A percentile compares a stretch with the other conserved stretches of the same genome.
phyloP scores from a whole-genome alignment of 1,140 invertebrate genomes.

The Drosophila ercepeae region DNA sequence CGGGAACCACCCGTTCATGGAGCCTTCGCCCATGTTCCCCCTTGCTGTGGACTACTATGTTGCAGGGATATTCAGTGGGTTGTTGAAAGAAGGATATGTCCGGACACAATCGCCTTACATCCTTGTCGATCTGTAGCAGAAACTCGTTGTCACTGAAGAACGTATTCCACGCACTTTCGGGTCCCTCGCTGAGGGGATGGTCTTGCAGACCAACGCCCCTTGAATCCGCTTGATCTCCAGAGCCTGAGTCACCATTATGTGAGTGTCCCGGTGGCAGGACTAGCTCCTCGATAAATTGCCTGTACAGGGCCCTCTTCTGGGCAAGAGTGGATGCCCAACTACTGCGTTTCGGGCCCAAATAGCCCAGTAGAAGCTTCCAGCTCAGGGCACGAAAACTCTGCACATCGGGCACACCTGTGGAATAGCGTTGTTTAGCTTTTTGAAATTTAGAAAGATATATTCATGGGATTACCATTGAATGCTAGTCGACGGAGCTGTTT shows the following conservation, averaged over 20 bases:
- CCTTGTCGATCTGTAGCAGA: constrained; percentile 98
- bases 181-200: constrained; percentile 97
- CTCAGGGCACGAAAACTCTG: constrained; percentile 90
- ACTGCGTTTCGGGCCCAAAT: constrained; percentile 88
- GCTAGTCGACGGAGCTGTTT: constrained; percentile 87
- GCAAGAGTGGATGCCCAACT: constrained; percentile 88
- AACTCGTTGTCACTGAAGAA: constrained; percentile 98
- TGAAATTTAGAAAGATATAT: neutral
- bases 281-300: constrained; percentile 94
- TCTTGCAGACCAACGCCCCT: constrained; percentile 85
- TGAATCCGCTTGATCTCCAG: constrained; percentile 63
- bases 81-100: constrained; percentile 98
- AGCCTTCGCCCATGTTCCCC: constrained; percentile 89
- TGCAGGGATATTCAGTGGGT: constrained; percentile 93
- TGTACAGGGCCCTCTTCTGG: constrained; percentile 90
- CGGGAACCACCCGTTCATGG: constrained; percentile 94
- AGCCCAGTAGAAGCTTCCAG: constrained; percentile 93
- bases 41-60: constrained; percentile 89
- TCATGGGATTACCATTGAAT: constrained; percentile 88
- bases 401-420: constrained; percentile 92
- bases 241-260: constrained; percentile 84
- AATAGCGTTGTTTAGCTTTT: constrained; percentile 16
- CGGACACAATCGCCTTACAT: constrained; percentile 96
- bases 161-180: constrained; percentile 95
- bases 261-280: constrained; percentile 90